These are phyloP conservation scores for Tetragnatha montana DNA, from an alignment of 2,888 invertebrate species.

Conservation along the genomic window DNA sequence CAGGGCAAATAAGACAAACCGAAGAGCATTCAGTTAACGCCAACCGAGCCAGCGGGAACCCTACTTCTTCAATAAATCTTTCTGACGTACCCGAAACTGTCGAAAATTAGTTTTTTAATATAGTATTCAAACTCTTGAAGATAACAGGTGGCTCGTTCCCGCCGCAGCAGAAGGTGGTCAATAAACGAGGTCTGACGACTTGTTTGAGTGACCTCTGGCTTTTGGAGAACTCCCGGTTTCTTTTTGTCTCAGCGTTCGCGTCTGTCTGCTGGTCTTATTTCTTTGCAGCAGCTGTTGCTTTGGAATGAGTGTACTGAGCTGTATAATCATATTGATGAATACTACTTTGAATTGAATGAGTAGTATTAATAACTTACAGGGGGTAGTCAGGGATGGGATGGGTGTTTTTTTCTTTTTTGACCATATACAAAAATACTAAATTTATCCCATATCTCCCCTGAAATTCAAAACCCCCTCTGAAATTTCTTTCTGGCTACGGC, in stretches of 20 bases:
- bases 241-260: not conserved
- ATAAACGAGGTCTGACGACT: slow-evolving; percentile 51
- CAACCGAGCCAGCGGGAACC: slow-evolving; percentile 43
- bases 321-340: too few relatives aligned
- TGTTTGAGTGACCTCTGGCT: slow-evolving; percentile 54
- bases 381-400: too few relatives aligned
- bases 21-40: not conserved
- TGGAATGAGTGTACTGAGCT: too few relatives aligned
- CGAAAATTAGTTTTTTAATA: slow-evolving; percentile 50
- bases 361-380: too few relatives aligned
- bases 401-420: too few relatives aligned
- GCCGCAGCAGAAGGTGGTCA: slow-evolving; percentile 40
- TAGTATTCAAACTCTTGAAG: slow-evolving; percentile 17
- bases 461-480: too few relatives aligned
- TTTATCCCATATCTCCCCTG: too few relatives aligned
- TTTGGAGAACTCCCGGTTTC: not conserved
- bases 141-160: slow-evolving; percentile 44
- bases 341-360: too few relatives aligned
- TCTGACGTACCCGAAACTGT: slow-evolving; percentile 37
- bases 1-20: not conserved
- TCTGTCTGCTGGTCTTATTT: too few relatives aligned
- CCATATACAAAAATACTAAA: too few relatives aligned
- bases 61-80: slow-evolving; percentile 44
- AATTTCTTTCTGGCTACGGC: too few relatives aligned
- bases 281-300: too few relatives aligned